Evolutionary conservation across 2,113 vertebrate genomes (phyloP).

Genomic region (Bettongia penicillata): DNA sequence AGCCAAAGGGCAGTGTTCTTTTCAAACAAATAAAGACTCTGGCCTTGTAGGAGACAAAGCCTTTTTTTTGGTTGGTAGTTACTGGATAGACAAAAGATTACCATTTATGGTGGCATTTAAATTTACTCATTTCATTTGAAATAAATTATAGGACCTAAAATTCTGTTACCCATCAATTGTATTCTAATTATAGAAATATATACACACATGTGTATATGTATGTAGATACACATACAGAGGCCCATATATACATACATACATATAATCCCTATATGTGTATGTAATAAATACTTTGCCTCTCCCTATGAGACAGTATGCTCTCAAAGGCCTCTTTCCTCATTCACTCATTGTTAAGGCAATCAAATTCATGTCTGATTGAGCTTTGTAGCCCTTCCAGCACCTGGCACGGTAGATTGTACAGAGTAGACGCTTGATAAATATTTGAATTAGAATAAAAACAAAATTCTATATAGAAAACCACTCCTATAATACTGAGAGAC

Average conservation of each 20-base stretch:
- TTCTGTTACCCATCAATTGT: neutral
- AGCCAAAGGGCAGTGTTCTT: constrained; percentile 44
- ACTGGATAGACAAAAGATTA: constrained; percentile 49
- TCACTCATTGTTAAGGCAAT: neutral
- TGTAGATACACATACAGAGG: no score
- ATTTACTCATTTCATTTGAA: constrained; percentile 42
- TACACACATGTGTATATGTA: neutral
- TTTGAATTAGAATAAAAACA: constrained; percentile 41
- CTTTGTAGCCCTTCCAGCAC: neutral
- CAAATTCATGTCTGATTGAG: neutral
- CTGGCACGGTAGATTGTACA: neutral
- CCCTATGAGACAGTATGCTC: neutral
- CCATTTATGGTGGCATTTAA: constrained; percentile 50
- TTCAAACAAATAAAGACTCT: constrained; percentile 42
- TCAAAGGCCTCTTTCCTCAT: neutral
- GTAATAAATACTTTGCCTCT: neutral
- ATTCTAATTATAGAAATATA: neutral
- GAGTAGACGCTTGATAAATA: neutral
- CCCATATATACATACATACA: neutral
- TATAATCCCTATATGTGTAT: no score
- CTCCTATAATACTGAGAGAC: constrained; percentile 37
- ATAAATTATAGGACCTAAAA: constrained; percentile 29
- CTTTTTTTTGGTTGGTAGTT: constrained; percentile 40
- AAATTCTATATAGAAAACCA: constrained; percentile 39
- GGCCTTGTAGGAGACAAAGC: constrained; percentile 41